Conservation (phyloP, 2,113 vertebrate genomes). For the Phylloscopus trochiloides region DNA sequence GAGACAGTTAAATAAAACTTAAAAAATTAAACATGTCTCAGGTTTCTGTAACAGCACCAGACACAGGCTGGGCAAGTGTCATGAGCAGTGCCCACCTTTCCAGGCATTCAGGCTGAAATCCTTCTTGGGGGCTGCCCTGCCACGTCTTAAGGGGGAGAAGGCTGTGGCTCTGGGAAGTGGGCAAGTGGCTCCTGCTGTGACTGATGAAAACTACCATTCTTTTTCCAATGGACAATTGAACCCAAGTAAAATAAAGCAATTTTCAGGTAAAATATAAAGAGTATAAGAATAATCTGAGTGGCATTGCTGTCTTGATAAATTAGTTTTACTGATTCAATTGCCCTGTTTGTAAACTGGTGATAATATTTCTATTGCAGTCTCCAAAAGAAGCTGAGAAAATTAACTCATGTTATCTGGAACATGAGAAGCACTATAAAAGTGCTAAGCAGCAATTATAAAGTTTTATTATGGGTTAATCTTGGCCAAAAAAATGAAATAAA, state of each 20-base stretch:
- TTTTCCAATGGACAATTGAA: not conserved
- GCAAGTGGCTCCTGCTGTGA: not conserved
- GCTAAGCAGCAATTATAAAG: not conserved
- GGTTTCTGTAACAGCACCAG: not conserved
- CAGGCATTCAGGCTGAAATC: not conserved
- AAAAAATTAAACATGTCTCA: rapidly evolving
- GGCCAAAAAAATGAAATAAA: not conserved
- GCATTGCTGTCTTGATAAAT: not conserved
- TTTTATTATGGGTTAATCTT: not conserved
- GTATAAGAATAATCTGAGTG: not conserved
- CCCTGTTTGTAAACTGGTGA: not conserved
- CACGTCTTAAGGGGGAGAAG: rapidly evolving
- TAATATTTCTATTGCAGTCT: not conserved
- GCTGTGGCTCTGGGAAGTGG: not conserved
- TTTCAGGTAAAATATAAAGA: not conserved
- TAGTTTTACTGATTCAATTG: not conserved
- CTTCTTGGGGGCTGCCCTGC: not conserved
- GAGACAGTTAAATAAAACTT: not conserved
- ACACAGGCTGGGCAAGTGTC: not conserved
- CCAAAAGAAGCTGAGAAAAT: not conserved
- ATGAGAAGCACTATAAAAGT: not conserved
- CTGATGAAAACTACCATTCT: not conserved
- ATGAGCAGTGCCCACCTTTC: not conserved
- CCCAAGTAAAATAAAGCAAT: not conserved
- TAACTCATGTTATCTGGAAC: not conserved